Percentiles rank a stretch among this genome's conserved stretches.
These are phyloP conservation scores for Sphaerodactylus townsendi DNA, from an alignment of 2,113 vertebrate genomes.

Conservation along the genomic window DNA sequence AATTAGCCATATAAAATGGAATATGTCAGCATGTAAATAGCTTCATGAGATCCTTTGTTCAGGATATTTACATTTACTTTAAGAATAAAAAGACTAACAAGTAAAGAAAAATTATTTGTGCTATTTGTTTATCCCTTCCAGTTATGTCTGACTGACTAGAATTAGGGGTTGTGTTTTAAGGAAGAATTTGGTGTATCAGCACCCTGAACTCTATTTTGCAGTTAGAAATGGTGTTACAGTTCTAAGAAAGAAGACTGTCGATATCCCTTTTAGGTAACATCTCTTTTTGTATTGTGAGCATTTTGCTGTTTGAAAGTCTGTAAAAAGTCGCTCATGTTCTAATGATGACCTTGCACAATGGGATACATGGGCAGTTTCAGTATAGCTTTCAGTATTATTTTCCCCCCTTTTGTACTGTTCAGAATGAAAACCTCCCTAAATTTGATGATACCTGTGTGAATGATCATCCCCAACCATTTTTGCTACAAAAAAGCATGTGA, in stretches of 20 bases:
- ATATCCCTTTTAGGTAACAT: background rate
- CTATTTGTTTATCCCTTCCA: constrained; percentile 14
- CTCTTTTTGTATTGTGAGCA: background rate
- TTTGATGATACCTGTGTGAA: background rate
- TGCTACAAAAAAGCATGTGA: background rate
- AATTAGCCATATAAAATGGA: background rate
- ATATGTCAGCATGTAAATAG: background rate
- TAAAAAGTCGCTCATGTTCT: background rate
- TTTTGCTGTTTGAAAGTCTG: constrained; percentile 33
- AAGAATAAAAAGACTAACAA: background rate
- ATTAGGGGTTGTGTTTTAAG: background rate
- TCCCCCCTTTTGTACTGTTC: background rate
- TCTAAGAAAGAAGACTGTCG: constrained; percentile 17
- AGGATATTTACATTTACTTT: background rate
- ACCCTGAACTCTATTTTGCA: background rate
- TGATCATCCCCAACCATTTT: background rate
- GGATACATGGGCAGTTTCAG: constrained; percentile 17
- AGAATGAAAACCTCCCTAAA: constrained; percentile 2
- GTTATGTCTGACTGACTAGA: constrained; percentile 12
- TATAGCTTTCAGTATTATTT: background rate
- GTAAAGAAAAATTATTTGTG: background rate
- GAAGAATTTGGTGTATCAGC: background rate
- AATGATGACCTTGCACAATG: constrained; percentile 19
- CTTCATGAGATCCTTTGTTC: background rate
- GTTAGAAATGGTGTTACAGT: background rate